Evolutionary conservation across 2,113 vertebrate species (phyloP).

Genomic region (Sterrhoptilus dennistouni): DNA sequence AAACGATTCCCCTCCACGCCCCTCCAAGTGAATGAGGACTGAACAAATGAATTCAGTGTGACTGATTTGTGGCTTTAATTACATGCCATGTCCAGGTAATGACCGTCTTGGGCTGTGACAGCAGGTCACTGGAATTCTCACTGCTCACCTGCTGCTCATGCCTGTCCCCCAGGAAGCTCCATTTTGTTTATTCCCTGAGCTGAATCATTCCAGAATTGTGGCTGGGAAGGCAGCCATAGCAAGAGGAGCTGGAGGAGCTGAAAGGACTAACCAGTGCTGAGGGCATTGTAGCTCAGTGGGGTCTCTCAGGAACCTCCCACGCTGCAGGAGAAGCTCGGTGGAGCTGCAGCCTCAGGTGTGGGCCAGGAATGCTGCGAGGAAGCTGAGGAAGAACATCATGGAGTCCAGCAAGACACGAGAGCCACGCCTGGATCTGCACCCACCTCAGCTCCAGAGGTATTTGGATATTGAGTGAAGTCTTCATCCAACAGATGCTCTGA

Average conservation of each 20-base stretch:
- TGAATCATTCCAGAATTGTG: neutral
- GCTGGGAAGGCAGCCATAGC: neutral
- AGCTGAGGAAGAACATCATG: neutral
- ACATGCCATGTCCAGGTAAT: neutral
- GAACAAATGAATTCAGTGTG: neutral
- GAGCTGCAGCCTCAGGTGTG: neutral
- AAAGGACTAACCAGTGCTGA: too few species aligned
- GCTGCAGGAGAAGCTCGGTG: neutral
- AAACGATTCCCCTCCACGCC: neutral
- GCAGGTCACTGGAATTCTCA: neutral
- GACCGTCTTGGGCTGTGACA: neutral
- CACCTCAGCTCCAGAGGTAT: neutral
- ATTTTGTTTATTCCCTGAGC: neutral
- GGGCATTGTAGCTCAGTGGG: neutral
- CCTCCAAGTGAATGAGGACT: neutral
- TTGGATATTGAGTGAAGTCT: neutral
- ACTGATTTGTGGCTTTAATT: neutral
- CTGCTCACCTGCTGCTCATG: neutral
- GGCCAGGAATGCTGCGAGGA: neutral
- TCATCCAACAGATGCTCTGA: neutral
- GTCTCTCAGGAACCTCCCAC: rapidly evolving
- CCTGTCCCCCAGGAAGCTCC: neutral
- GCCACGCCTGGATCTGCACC: neutral
- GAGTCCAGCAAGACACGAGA: neutral
- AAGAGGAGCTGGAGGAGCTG: neutral